Evolutionary conservation across 2,888 invertebrate species (phyloP), one percentile per base, ranked within the genome.

Genomic region (Antitype chi): DNA sequence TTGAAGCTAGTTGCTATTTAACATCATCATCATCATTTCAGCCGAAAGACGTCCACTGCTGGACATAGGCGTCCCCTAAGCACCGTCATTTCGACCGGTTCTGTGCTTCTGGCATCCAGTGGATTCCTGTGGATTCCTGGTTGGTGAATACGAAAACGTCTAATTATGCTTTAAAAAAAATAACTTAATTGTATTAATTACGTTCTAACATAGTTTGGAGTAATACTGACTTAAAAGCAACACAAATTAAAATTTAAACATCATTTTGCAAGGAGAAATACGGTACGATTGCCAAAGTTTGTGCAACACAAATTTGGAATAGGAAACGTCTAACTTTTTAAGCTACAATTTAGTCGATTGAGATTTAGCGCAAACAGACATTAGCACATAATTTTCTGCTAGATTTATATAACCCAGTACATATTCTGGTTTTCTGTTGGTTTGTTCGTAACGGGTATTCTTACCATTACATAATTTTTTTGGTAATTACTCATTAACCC

Each of bases 281-380:
- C 32, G 32, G 9, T n/a, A 49, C 7, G 2, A 23, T 23, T 63
- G 4, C n/a, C 15, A 62, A 55, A 57, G 25, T 57, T 75, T n/a
- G 11, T 32, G 4, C 13, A 25, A 49, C 32, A 49, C 25, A 17
- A 59, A 64, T 52, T 63, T 49, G 11, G 17, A 73, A 53, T 32
- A n/a, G 15, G 47, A 28, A 38, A 28, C 25, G 38, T 43, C 49
- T 38, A 52, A 76, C 25, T 76, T 66, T 53, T 76, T 6, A 60
- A 74, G n/a, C 28, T 25, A 2, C n/a, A n/a, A 52, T n/a, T 49
- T 28, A 55, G 23, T 6, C 9, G 25, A 53, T 15, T 43, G 9
- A 53, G 43, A 17, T 28, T 43, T 20, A 52, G 9, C 6, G 17
- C 17, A 72, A 43, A 15, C 15, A 71, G 8, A 20, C 55, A 28